A percentile compares a stretch with the other conserved stretches of the same genome.
These are phyloP conservation scores for Microcebus murinus DNA, from an alignment of 2,113 vertebrate genomes.

Conservation along the genomic window DNA sequence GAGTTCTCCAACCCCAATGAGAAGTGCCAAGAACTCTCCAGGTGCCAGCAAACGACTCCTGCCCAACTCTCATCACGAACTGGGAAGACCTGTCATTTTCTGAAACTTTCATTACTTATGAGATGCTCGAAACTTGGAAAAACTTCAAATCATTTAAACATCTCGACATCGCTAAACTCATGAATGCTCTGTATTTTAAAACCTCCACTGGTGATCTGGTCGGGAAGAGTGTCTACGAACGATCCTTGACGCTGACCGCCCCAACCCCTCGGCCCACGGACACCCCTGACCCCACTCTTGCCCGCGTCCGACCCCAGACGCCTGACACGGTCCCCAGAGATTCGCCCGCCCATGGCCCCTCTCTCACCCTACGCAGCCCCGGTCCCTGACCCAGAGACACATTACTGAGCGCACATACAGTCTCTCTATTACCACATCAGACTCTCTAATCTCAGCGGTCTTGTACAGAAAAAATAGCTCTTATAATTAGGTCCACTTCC, in stretches of 20 bases:
- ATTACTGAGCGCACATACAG: not conserved
- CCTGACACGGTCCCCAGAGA: not conserved
- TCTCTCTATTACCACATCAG: not conserved
- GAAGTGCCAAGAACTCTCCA: not conserved
- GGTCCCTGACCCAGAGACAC: not conserved
- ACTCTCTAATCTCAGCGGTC: not conserved
- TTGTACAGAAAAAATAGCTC: not conserved
- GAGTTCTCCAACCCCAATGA: not conserved
- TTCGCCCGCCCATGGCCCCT: not conserved
- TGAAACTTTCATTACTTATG: not conserved
- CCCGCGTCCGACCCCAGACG: not conserved
- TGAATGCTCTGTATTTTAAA: not conserved
- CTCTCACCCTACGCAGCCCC: not conserved
- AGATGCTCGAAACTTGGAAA: not conserved
- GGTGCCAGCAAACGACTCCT: not conserved
- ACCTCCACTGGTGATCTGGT: not conserved
- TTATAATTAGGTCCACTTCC: not conserved
- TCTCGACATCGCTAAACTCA: not conserved
- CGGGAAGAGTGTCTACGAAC: not conserved
- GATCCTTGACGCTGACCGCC: not conserved
- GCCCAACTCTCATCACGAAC: not conserved
- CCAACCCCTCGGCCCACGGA: not conserved
- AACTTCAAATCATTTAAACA: not conserved
- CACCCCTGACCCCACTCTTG: not conserved
- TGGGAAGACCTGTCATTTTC: not conserved